Evolutionary conservation across 2,113 vertebrate species (phyloP).

Genomic region (Apteryx owenii): DNA sequence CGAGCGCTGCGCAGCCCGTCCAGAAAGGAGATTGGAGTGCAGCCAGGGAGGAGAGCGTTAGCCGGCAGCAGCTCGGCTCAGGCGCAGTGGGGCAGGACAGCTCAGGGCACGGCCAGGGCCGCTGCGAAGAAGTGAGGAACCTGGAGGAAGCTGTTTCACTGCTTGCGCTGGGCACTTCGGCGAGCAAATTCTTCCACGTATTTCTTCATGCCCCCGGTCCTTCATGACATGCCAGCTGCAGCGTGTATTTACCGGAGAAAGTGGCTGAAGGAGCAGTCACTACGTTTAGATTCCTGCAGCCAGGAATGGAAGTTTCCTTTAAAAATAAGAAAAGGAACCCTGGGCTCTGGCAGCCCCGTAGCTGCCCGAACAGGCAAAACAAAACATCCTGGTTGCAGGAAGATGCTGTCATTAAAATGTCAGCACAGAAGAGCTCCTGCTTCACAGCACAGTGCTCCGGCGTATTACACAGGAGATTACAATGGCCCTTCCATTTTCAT

Average conservation of each 20-base stretch:
- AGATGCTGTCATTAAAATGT: neutral
- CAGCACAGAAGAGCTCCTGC: neutral
- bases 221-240: neutral
- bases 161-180: neutral
- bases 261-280: neutral
- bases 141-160: neutral
- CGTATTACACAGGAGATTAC: neutral
- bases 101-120: neutral
- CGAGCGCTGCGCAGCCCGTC: neutral
- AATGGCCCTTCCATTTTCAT: neutral
- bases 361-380: neutral
- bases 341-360: neutral
- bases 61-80: neutral
- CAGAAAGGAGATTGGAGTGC: neutral
- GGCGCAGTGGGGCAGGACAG: neutral
- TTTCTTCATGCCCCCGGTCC: rapidly evolving
- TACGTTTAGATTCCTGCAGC: neutral
- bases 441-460: neutral
- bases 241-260: neutral
- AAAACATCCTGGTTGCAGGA: neutral
- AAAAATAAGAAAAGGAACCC: neutral
- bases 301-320: neutral
- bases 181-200: neutral
- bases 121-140: neutral
- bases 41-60: neutral